Evolutionary conservation across 1,140 invertebrate species (phyloP), one percentile per base, ranked within the genome.

Genomic region (Bombus confusus): DNA sequence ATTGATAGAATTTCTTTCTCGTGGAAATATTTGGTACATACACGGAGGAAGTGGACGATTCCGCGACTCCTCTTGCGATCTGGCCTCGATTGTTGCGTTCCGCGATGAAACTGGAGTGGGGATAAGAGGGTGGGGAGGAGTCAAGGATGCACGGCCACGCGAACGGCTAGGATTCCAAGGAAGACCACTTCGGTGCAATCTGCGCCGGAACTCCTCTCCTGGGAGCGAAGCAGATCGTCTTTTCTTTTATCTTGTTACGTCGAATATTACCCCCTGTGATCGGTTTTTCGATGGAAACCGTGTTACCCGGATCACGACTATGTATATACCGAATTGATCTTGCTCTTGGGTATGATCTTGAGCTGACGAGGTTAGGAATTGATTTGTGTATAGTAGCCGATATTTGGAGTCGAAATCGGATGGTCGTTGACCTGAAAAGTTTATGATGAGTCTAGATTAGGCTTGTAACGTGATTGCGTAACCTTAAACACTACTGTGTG

Each of bases 111-210:
- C 8, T 62, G 10, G 31, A 15, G 34, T n/a, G 8, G 57, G 28
- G 25, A 34, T n/a, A 22, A 6, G 57, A 28, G 72, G 9, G 37
- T 25, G 75, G 64, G 57, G 66, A 18, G 43, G 22, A 83, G 81
- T 83, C 74, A 84, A 77, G 82, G 72, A 85, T 72, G 64, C 57
- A 28, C 69, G 75, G 64, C 80, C 78, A 68, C 68, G 71, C 59
- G 77, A 77, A 47, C 80, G 77, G 57, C 72, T 87, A 90, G 91
- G 91, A 92, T 93, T 92, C 89, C 92, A 80, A 79, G 91, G 92
- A 93, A 93, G 92, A 83, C 92, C 90, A 93, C 93, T 93, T 92
- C 28, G 92, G 86, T 85, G 91, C 92, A 93, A 93, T 93, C 92
- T 92, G 86, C 89, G 88, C 87, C 89, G 87, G 80, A 73, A 87